Evolutionary conservation across 2,797 vertebrate species (phyloP).

Genomic region (Nothura maculosa): DNA sequence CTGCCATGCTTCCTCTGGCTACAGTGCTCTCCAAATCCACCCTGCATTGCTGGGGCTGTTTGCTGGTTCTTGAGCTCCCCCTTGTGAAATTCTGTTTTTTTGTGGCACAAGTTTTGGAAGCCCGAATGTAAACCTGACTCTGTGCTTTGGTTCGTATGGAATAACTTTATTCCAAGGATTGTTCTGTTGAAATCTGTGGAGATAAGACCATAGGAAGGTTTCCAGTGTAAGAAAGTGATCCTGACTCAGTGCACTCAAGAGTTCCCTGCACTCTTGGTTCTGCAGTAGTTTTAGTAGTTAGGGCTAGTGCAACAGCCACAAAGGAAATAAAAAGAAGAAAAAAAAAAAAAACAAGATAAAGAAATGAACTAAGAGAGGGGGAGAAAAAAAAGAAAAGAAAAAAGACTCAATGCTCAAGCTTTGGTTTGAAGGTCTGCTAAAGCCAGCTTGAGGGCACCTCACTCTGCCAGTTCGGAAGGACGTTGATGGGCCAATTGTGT

Average conservation of each 20-base stretch:
- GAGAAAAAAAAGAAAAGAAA: neutral
- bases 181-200: neutral
- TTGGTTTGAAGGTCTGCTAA: neutral
- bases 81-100: constrained; percentile 21
- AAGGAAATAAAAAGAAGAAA: no score
- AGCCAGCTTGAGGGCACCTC: neutral
- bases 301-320: neutral
- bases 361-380: neutral
- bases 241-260: neutral
- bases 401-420: neutral
- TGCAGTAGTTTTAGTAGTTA: neutral
- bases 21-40: neutral
- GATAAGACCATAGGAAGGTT: neutral
- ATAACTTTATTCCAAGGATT: neutral
- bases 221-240: neutral
- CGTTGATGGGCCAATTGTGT: neutral
- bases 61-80: constrained; percentile 50
- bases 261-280: neutral
- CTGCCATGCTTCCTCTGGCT: constrained; percentile 15
- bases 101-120: neutral
- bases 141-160: neutral
- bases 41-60: neutral
- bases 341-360: neutral
- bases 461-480: neutral
- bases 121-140: neutral